phyloP scores from a whole-genome alignment of 2,797 vertebrate genomes.

The Ciconia nigra region DNA sequence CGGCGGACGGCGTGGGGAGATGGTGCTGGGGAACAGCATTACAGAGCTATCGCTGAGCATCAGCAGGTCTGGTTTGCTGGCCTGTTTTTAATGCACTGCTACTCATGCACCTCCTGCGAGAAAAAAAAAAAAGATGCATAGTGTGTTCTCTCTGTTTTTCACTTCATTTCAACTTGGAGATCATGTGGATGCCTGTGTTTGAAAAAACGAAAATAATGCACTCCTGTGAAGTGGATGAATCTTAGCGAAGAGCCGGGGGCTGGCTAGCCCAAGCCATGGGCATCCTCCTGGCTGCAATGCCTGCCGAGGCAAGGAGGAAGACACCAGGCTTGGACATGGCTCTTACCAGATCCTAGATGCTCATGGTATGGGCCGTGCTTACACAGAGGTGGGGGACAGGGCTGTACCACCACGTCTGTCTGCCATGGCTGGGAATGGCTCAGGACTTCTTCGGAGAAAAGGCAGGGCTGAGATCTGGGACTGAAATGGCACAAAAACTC shows the following conservation, averaged over 20 bases:
- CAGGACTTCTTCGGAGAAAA: neutral
- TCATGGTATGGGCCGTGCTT: accelerated
- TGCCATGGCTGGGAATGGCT: neutral
- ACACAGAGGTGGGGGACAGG: accelerated
- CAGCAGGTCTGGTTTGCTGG: neutral
- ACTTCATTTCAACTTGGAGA: neutral
- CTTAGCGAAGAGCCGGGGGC: accelerated
- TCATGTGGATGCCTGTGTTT: neutral
- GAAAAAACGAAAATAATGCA: neutral
- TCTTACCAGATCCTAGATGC: neutral
- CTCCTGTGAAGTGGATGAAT: neutral
- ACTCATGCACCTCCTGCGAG: neutral
- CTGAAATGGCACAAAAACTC: neutral
- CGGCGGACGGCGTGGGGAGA: accelerated
- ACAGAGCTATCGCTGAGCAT: neutral
- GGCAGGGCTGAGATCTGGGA: neutral
- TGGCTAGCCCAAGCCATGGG: neutral
- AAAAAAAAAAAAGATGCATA: accelerated
- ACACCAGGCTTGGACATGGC: neutral
- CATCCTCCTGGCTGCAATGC: neutral
- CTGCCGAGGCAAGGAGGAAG: accelerated
- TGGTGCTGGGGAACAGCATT: neutral
- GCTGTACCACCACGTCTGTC: neutral
- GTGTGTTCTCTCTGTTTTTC: neutral
- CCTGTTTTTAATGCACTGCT: neutral